These are phyloP conservation scores for Lasioglossum lativentre DNA, from an alignment of 2,888 invertebrate genomes.

Conservation along the genomic window DNA sequence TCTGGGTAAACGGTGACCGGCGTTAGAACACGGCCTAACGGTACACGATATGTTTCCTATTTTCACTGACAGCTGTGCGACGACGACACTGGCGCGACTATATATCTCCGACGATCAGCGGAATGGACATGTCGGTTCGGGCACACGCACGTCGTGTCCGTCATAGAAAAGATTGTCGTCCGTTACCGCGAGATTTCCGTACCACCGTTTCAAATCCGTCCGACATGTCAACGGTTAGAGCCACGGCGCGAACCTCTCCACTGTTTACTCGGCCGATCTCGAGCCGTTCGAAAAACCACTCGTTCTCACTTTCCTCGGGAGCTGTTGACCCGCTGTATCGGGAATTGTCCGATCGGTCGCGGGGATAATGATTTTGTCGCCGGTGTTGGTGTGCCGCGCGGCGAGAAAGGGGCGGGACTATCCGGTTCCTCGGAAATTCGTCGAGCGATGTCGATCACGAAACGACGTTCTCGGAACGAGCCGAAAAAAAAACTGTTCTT, in stretches of 20 bases:
- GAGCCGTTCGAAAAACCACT: neutral
- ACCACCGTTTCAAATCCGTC: neutral
- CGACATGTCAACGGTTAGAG: neutral
- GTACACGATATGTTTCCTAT: constrained; percentile 55
- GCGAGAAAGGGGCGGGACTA: neutral
- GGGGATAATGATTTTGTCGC: neutral
- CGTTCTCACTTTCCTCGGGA: neutral
- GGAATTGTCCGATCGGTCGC: neutral
- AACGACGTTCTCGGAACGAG: constrained; percentile 9
- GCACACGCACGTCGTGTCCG: neutral
- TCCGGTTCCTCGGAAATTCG: neutral
- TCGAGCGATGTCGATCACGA: constrained; percentile 36
- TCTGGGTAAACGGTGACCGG: constrained; percentile 54
- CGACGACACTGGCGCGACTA: constrained; percentile 36
- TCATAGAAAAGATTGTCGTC: neutral
- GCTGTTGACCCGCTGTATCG: too few relatives aligned
- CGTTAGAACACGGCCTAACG: constrained; percentile 49
- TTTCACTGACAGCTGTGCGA: constrained; percentile 47
- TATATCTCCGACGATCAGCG: constrained; percentile 9
- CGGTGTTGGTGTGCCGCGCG: too few relatives aligned
- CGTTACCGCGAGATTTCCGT: neutral
- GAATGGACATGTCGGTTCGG: neutral
- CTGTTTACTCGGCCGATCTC: neutral
- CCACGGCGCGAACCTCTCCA: neutral
- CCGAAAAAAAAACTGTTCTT: neutral